phyloP scores from a whole-genome alignment of 2,113 vertebrate genomes.

The Coryphaenoides rupestris region DNA sequence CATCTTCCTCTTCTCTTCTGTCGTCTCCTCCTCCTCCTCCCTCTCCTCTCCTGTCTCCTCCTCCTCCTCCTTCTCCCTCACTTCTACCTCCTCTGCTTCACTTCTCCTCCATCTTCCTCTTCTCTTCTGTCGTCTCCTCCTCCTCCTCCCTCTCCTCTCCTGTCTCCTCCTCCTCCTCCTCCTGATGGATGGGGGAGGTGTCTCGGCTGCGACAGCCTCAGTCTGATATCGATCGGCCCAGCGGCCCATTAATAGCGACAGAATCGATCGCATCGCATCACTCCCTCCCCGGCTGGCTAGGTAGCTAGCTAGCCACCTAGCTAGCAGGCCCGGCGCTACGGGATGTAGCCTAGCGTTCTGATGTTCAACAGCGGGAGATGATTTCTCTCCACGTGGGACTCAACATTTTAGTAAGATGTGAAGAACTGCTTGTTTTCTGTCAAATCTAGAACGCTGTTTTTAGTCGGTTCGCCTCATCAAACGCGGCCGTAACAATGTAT shows the following conservation, averaged over 20 bases:
- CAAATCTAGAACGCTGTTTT: background rate
- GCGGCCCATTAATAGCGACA: conserved; percentile 54
- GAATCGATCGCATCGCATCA: conserved; percentile 51
- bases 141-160: too few species aligned
- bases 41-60: too few species aligned
- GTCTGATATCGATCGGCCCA: conserved; percentile 68
- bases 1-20: too few species aligned
- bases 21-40: too few species aligned
- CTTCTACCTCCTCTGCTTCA: too few species aligned
- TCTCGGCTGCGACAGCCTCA: conserved; percentile 60
- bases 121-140: conserved; percentile 51
- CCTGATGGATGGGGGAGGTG: conserved; percentile 52
- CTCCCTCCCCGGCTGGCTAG: background rate
- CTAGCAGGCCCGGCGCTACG: too few species aligned
- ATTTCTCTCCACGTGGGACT: background rate
- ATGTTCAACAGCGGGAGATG: background rate
- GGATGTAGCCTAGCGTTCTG: too few species aligned
- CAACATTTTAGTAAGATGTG: background rate
- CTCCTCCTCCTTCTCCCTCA: too few species aligned
- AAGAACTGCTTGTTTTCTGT: background rate
- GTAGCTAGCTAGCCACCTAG: background rate
- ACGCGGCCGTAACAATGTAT: too few species aligned
- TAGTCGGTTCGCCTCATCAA: background rate
- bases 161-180: background rate
- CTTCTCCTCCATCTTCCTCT: too few species aligned